Evolutionary conservation across 2,888 invertebrate species (phyloP), one percentile per base, ranked within the genome.

Genomic region (Apantesis nais): DNA sequence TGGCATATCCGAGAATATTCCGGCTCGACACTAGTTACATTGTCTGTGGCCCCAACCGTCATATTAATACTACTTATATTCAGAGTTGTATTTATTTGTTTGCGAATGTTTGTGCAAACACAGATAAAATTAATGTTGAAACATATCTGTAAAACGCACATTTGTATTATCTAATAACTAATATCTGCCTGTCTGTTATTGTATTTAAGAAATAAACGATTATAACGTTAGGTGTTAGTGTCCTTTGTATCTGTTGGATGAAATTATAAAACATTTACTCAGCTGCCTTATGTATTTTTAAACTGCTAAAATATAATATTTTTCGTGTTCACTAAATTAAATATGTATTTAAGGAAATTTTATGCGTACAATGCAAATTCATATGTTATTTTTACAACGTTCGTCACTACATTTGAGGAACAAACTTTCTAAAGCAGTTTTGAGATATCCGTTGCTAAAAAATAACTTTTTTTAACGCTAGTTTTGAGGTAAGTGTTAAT

Each of bases 81-180:
- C 34, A 4, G 34, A 34, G 34, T 39, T 39, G 1, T 11, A 12
- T 12, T 39, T 39, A 39, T 39, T 39, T 39, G 39, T 11, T 39
- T 29, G 29, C 29, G 25, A 58, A 58, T 5, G 16, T 29, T 0
- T 29, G 25, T 55, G 14, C 3, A 55, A 58, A 29, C 7, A 29
- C 58, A 16, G 25, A 63, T 29, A 0, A 19, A 14, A 41, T 41
- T 25, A 31, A n/a, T 34, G 31, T 48, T 31, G 12, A 52, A 19
- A 65, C 65, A 65, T 65, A 65, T 65, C 65, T 37, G n/a, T 65
- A 52, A 65, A 65, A 65, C 52, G 52, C 34, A 34, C 14, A 65
- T n/a, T n/a, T 31, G 0, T 37, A 48, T 48, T 48, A n/a, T 66
- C 16, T 55, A 37, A 4, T 58, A 29, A 66, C 25, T 52, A n/a